Evolutionary conservation across 2,888 invertebrate genomes (phyloP), one percentile per base, ranked within the genome.

Genomic region (Tridacna gigas): DNA sequence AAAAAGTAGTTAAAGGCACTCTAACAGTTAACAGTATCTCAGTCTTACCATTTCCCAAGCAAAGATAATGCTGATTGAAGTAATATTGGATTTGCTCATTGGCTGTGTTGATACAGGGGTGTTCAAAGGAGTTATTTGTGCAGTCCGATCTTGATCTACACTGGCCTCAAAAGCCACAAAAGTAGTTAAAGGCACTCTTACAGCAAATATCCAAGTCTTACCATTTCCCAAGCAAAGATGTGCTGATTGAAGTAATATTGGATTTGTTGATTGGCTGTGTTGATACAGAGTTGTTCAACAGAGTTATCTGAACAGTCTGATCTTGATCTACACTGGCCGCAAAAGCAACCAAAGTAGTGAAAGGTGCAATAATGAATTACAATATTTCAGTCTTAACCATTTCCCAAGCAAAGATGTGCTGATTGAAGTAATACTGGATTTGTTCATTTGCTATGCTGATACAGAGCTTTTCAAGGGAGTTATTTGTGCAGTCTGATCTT

Each of bases 11-110:
- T n/a, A n/a, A n/a, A n/a, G n/a, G n/a, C n/a, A n/a, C n/a, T n/a
- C n/a, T n/a, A n/a, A n/a, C n/a, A n/a, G n/a, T n/a, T n/a, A n/a
- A n/a, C n/a, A n/a, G n/a, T n/a, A 20, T 56, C 56, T 63, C 15
- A 28, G n/a, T 83, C 91, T 86, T 89, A 96, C 96, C 97, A 97
- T 97, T 96, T 98, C 98, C 97, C 97, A 98, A 11, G 97, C 97
- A 95, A 98, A 99, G 85, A 98, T 96, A 93, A n/a, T 97, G 96
- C 95, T 99, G 98, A 92, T 98, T 97, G 94, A 98, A 99, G 90
- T 98, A 97, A 94, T 98, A 98, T 93, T 98, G 98, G 94, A 99
- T 96, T 95, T 98, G 98, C 94, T 99, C 98, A 93, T 98, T 99
- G 77, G 94, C 94, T 22, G 94, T 94, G 93, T 99, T 99, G 3